These are phyloP conservation scores for Ophioderma brevispina DNA, from an alignment of 35 echinoderm and acorn worm species.

Conservation along the genomic window DNA sequence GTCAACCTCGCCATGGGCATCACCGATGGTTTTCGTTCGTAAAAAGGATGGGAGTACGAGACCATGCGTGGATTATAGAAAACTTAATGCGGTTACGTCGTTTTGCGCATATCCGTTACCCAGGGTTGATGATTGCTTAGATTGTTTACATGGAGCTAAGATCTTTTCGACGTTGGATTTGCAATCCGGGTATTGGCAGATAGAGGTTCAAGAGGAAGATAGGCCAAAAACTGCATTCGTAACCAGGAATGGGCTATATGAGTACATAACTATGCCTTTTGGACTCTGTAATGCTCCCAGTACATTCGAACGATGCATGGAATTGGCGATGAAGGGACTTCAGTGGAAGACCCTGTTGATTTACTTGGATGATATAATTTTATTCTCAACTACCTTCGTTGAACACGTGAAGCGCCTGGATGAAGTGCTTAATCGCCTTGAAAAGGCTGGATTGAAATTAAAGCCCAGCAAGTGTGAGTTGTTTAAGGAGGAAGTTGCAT, in stretches of 20 bases:
- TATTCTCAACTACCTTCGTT: slow-evolving; percentile 10
- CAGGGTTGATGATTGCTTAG: slow-evolving; percentile 43
- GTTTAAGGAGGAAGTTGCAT: slow-evolving; percentile 29
- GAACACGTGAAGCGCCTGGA: slow-evolving; percentile 17
- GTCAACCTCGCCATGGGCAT: neutral
- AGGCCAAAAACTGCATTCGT: slow-evolving; percentile 55
- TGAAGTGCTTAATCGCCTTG: slow-evolving; percentile 24
- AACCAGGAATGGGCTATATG: slow-evolving; percentile 48
- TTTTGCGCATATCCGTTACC: slow-evolving; percentile 60
- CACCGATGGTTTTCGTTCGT: neutral
- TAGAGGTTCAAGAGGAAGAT: slow-evolving; percentile 47
- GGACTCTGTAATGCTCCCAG: slow-evolving; percentile 33
- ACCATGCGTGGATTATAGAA: slow-evolving; percentile 61
- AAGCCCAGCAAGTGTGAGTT: slow-evolving; percentile 47
- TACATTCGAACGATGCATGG: slow-evolving; percentile 57
- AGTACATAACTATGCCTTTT: slow-evolving; percentile 55
- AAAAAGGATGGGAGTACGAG: slow-evolving; percentile 17
- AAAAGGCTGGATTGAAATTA: slow-evolving; percentile 27
- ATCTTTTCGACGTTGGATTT: slow-evolving; percentile 44
- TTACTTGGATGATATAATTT: slow-evolving; percentile 57
- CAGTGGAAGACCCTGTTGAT: slow-evolving; percentile 49
- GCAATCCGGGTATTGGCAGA: slow-evolving; percentile 70
- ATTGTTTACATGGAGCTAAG: slow-evolving; percentile 39
- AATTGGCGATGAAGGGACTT: slow-evolving; percentile 40
- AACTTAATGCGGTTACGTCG: slow-evolving; percentile 43